Evolutionary conservation across 2,797 vertebrate genomes (phyloP).

Genomic region (Catostomus latipinnis): DNA sequence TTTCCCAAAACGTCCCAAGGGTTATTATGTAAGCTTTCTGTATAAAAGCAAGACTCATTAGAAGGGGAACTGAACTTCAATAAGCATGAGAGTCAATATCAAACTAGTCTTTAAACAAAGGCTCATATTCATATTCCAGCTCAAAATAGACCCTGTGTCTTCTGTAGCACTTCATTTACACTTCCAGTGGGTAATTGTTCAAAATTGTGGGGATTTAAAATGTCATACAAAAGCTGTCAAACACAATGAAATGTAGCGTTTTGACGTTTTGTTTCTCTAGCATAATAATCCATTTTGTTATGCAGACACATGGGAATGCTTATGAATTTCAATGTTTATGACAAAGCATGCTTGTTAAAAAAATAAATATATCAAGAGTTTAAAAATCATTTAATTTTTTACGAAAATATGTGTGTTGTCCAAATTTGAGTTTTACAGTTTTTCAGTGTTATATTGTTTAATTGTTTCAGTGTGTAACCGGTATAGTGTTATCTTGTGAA

Average conservation of each 20-base stretch:
- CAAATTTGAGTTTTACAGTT: too few species aligned
- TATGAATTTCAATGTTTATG: conserved; percentile 5
- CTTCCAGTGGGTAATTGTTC: conserved; percentile 12
- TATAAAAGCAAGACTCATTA: conserved; percentile 17
- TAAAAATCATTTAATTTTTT: not conserved
- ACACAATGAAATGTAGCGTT: conserved; percentile 18
- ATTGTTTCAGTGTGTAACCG: too few species aligned
- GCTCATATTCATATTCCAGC: not conserved
- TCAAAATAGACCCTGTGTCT: not conserved
- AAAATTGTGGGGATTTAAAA: conserved; percentile 11
- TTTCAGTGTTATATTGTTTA: too few species aligned
- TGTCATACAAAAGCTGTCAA: conserved; percentile 30
- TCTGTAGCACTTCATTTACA: conserved; percentile 11
- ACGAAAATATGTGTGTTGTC: not conserved
- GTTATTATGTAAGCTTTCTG: conserved; percentile 22
- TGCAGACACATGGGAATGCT: conserved; percentile 2
- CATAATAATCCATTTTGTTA: not conserved
- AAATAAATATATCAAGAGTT: not conserved
- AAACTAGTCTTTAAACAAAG: not conserved
- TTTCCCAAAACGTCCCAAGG: not conserved
- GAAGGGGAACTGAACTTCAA: conserved; percentile 2
- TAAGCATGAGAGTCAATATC: not conserved
- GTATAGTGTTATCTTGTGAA: too few species aligned
- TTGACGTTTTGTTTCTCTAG: conserved; percentile 34
- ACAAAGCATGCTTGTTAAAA: not conserved